These are phyloP conservation scores for Archilochus colubris DNA, from an alignment of 2,113 vertebrate species.

Conservation along the genomic window DNA sequence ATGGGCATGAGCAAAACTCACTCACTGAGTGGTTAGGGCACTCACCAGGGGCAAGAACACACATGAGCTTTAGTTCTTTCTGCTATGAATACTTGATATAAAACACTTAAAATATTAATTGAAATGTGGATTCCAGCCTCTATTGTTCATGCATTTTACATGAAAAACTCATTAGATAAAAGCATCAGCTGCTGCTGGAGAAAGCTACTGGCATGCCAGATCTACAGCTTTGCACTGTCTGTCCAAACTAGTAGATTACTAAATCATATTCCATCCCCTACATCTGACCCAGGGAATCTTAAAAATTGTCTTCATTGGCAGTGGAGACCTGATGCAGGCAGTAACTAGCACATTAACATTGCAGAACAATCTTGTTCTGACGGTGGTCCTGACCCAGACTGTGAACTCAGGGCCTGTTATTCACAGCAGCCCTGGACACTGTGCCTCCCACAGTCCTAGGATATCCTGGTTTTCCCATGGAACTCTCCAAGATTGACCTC, in stretches of 20 bases:
- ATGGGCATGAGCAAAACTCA: slow-evolving; percentile 5
- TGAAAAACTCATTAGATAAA: slow-evolving; percentile 59
- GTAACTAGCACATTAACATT: background rate
- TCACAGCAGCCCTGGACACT: background rate
- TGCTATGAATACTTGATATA: slow-evolving; percentile 51
- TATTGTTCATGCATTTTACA: slow-evolving; percentile 65
- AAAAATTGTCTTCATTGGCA: background rate
- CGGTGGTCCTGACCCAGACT: background rate
- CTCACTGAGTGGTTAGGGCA: slow-evolving; percentile 33
- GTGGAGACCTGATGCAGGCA: background rate
- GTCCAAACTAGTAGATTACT: background rate
- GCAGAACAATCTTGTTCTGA: background rate
- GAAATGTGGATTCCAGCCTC: slow-evolving; percentile 58
- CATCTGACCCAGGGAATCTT: background rate
- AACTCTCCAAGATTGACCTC: background rate
- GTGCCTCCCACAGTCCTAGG: background rate
- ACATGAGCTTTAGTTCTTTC: background rate
- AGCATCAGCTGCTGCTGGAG: slow-evolving; percentile 25
- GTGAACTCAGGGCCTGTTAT: background rate
- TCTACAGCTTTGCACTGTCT: background rate
- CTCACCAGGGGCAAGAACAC: slow-evolving; percentile 18
- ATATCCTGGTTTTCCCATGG: background rate
- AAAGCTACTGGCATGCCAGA: background rate
- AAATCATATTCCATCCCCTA: background rate
- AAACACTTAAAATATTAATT: slow-evolving; percentile 68